Base-by-base conservation (phyloP, 2,888 invertebrate species). In the Thumatha senex region DNA sequence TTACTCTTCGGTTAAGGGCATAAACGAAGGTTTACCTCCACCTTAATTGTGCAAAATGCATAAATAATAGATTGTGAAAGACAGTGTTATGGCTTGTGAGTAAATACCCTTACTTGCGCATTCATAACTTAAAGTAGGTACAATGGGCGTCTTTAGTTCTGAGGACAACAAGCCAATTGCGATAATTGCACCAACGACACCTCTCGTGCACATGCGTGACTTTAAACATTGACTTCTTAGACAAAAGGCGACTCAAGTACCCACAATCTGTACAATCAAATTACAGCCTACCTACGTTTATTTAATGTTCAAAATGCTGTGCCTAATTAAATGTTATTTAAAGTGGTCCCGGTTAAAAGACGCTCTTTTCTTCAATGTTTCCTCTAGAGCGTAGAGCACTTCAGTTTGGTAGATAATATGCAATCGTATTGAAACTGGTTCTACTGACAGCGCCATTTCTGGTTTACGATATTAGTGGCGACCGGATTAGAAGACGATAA, bases 401-500 rank as follows among this genome's bases (percentile, higher is more conserved):
- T 63, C 62, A 60, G 61, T 73, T 73, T 70, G 69, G 74, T 73
- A 76, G 80, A 80, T 78, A 85, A 82, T 84, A 77, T 85, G 84
- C 77, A 78, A 84, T 83, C 78, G 82, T 72, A 76, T 75, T 76
- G 70, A 70, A 89, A 89, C 90, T 64, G 86, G 90, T 90, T 89
- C 83, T 64, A 71, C 79, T 82, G 83, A 82, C 80, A 80, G 80
- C 82, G 82, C 84, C 83, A 81, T 82, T 88, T 89, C 89, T 89
- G 86, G 84, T 86, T 89, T 84, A 86, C 82, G 86, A 89, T 89
- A 88, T 86, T 83, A 82, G 78, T 72, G 69, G 63, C 72, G 84
- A 88, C 89, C 86, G 87, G 89, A 89, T 88, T 88, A 89, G 85
- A 79, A 80, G 82, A 82, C 82, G 88, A 88, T 89, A 88, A 82